phyloP scores from a whole-genome alignment of 1,140 invertebrate species.

The Drosophila ohnishii region DNA sequence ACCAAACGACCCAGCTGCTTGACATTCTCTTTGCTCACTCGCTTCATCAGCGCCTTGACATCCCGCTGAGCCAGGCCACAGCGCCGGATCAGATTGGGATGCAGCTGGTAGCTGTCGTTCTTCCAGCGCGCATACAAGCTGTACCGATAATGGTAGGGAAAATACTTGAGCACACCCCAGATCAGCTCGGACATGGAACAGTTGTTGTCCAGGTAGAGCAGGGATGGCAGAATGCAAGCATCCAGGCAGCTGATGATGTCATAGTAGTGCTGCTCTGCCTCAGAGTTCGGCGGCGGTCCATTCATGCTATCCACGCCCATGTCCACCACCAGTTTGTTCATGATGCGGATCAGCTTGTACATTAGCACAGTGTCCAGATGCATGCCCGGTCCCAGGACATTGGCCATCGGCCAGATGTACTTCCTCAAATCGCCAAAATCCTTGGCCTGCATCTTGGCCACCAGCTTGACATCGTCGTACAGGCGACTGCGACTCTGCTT shows the following conservation, averaged over 20 bases:
- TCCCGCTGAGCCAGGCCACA: conserved; percentile 94
- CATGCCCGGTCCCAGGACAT: conserved; percentile 93
- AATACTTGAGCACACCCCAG: conserved; percentile 95
- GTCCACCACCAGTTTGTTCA: conserved; percentile 71
- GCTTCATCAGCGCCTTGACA: conserved; percentile 98
- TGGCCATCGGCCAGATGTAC: conserved; percentile 93
- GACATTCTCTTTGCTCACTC: conserved; percentile 99
- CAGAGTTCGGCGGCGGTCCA: conserved; percentile 60
- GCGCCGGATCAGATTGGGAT: conserved; percentile 92
- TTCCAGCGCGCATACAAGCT: conserved; percentile 97
- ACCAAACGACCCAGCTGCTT: conserved; percentile 97
- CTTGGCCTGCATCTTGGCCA: conserved; percentile 80
- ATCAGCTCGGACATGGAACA: conserved; percentile 98
- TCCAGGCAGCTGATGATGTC: conserved; percentile 94
- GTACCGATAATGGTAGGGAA: conserved; percentile 96
- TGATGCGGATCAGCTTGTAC: conserved; percentile 91
- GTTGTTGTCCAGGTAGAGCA: conserved; percentile 96
- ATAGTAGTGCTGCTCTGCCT: conserved; percentile 78
- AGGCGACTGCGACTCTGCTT: conserved; percentile 57
- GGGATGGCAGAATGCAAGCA: conserved; percentile 92
- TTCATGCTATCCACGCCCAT: conserved; percentile 77
- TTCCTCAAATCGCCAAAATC: conserved; percentile 89
- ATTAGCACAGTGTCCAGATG: conserved; percentile 94
- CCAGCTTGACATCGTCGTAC: conserved; percentile 62
- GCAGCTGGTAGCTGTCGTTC: conserved; percentile 91